Conservation (phyloP, 2,113 vertebrate species). For the Dendropsophus ebraccatus region DNA sequence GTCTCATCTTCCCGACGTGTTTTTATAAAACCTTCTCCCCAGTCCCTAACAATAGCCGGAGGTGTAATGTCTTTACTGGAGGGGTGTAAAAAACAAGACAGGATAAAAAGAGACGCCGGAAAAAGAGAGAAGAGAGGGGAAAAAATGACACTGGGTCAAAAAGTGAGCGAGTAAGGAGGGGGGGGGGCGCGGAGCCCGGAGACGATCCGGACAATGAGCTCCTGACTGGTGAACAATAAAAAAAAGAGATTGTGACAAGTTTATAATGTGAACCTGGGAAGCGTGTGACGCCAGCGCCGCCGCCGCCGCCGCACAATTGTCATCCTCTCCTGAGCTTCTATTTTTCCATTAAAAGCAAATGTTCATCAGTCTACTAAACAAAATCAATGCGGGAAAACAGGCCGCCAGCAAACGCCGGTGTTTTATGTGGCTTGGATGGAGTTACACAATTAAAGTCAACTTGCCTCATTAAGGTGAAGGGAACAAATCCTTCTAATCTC, state of each 20-base stretch:
- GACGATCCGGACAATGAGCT: slow-evolving; percentile 23
- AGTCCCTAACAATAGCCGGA: not conserved
- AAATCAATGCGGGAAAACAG: slow-evolving; percentile 49
- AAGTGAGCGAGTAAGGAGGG: not conserved
- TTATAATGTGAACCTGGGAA: slow-evolving; percentile 43
- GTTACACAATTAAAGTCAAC: slow-evolving; percentile 50
- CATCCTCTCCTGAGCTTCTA: slow-evolving; percentile 47
- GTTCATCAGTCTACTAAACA: slow-evolving; percentile 53
- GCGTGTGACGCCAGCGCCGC: not conserved
- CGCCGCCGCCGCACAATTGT: slow-evolving; percentile 21
- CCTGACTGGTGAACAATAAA: slow-evolving; percentile 45
- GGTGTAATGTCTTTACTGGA: not conserved
- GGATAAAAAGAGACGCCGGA: not conserved
- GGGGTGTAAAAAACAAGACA: slow-evolving; percentile 2
- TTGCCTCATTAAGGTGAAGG: slow-evolving; percentile 47
- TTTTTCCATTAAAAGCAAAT: slow-evolving; percentile 53
- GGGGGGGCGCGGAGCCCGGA: not conserved
- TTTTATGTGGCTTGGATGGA: slow-evolving; percentile 43
- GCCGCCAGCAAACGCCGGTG: slow-evolving; percentile 36
- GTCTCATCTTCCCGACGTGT: not conserved
- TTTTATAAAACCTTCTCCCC: not conserved
- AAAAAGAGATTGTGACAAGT: slow-evolving; percentile 41
- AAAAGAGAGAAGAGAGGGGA: not conserved
- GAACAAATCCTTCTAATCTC: slow-evolving; percentile 49
- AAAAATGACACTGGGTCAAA: slow-evolving; percentile 18